phyloP scores from a whole-genome alignment of 2,797 vertebrate species.

The Pelobates cultripes region DNA sequence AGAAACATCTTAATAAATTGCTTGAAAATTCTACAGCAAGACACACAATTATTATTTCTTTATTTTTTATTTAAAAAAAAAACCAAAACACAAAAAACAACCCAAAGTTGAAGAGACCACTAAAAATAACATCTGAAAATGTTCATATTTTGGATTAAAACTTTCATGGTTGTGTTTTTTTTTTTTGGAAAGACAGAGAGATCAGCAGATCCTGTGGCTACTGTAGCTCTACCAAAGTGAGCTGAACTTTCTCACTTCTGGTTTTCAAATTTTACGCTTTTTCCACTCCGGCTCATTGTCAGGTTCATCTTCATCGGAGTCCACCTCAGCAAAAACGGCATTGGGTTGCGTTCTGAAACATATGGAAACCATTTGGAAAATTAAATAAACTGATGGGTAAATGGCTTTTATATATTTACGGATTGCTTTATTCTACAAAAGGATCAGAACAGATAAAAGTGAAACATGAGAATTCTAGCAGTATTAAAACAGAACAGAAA shows the following conservation, averaged over 20 bases:
- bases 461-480: background rate
- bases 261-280: constrained; percentile 90
- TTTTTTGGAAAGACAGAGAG: background rate
- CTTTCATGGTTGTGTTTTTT: background rate
- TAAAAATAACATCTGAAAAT: background rate
- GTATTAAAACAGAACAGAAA: background rate
- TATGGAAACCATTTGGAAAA: constrained; percentile 47
- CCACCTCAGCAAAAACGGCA: constrained; percentile 89
- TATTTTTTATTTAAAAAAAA: background rate
- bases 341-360: constrained; percentile 91
- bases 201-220: background rate
- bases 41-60: background rate
- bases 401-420: constrained; percentile 3
- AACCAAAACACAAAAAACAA: background rate
- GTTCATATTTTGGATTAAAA: background rate
- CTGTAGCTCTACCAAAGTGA: background rate
- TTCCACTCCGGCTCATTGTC: constrained; percentile 96
- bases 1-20: background rate
- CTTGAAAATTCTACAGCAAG: background rate
- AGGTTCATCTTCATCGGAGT: constrained; percentile 89
- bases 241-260: constrained; percentile 59
- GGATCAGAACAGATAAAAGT: constrained; percentile 48
- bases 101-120: background rate
- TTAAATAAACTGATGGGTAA: background rate
- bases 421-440: constrained; percentile 9